Evolutionary conservation across 1,140 invertebrate genomes (phyloP), one percentile per base, ranked within the genome.

Genomic region (Lepidostoma basale): DNA sequence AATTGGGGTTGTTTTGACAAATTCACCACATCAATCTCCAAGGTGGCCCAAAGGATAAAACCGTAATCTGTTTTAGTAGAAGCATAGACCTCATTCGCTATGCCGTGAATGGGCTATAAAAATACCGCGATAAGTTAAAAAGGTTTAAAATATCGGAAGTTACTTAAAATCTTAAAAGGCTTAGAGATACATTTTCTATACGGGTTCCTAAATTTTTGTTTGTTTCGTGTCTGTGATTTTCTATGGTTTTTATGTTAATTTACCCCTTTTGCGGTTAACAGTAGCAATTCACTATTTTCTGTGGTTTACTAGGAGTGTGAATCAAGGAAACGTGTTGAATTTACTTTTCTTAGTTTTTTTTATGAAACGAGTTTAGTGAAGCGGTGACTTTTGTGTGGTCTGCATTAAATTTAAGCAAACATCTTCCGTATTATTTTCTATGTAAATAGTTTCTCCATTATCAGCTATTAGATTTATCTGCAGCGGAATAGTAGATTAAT

Each of bases 1-100:
- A 68, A 71, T 71, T 67, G 42, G 42, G 52, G 65, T 67, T 67
- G 69, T 71, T 71, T 67, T 68, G 69, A 71, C 69, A 71, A 71
- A 68, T 71, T 68, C 42, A 71, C 69, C 69, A 71, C 69, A 71
- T 71, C 69, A 71, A 71, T 68, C 69, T 62, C 23, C 42, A 18
- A 16, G 23, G 49, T 54, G 49, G 49, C 26, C 49, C 9, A 28
- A 54, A 26, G 49, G 26, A 30, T 33, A 18, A 28, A 54, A 16
- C 20, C 49, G n/a, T 54, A 54, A 54, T 16, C 28, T 23, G 49
- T 54, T 54, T 54, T 54, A 54, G 23, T 28, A 30, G 16, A 49
- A 49, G 22, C 26, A 14, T 33, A 54, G 14, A n/a, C 10, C 23
- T 54, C 14, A 54, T 54, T 54, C 26, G 49, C 8, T 16, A 54